Evolutionary conservation across 2,797 vertebrate genomes (phyloP).

Genomic region (Muscicapa comitata): DNA sequence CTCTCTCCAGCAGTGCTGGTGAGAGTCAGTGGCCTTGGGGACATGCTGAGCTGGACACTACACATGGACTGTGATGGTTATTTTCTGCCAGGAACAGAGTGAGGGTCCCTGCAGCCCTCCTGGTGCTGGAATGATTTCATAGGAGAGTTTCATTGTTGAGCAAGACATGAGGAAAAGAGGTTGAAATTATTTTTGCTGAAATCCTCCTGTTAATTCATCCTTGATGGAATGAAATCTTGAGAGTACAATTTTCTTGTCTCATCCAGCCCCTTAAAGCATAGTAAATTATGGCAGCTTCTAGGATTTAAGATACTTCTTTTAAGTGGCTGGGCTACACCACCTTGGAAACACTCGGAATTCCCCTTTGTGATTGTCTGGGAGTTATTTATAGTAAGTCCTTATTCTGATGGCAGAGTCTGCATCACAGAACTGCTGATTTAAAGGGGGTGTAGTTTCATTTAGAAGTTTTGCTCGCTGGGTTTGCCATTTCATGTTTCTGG

Average conservation of each 20-base stretch:
- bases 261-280: background rate
- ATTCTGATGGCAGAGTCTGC: background rate
- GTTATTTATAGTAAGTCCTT: slow-evolving; percentile 44
- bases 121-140: background rate
- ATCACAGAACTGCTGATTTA: background rate
- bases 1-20: background rate
- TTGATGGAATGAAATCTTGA: background rate
- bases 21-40: background rate
- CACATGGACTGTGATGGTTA: accelerated
- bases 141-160: background rate
- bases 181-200: background rate
- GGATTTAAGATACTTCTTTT: background rate
- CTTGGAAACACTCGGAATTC: slow-evolving; percentile 35
- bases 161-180: background rate
- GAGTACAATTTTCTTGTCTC: slow-evolving; percentile 7
- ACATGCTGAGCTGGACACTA: background rate
- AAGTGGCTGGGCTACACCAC: background rate
- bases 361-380: background rate
- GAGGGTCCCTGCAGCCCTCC: background rate
- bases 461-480: background rate
- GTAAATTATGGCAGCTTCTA: slow-evolving; percentile 12
- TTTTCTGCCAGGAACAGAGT: background rate
- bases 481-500: background rate
- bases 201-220: background rate
- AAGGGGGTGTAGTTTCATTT: background rate